Evolutionary conservation across 30 jellyfish, hydroid and myxozoan species (phyloP).

Genomic region (Hydractinia symbiolongicarpus): DNA sequence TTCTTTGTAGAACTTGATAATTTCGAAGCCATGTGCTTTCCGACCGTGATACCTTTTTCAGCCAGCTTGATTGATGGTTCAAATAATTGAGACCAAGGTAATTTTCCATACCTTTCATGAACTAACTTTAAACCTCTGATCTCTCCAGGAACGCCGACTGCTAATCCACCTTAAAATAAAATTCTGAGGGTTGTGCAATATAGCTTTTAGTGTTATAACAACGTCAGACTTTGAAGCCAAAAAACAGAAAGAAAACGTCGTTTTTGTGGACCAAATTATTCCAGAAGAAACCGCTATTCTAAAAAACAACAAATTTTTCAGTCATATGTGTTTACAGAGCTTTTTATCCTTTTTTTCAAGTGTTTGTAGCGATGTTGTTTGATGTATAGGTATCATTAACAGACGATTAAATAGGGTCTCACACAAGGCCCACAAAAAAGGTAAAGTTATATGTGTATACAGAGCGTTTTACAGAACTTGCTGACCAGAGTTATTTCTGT

Average conservation of each 20-base stretch:
- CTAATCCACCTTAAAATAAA: conserved; percentile 36
- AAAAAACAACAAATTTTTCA: background rate
- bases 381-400: too few species aligned
- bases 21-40: conserved; percentile 28
- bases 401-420: too few species aligned
- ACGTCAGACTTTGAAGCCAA: background rate
- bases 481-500: too few species aligned
- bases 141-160: conserved; percentile 66
- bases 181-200: background rate
- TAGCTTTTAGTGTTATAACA: background rate
- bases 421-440: too few species aligned
- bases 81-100: conserved; percentile 36
- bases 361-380: too few species aligned
- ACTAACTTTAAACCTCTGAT: conserved; percentile 35
- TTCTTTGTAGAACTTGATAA: conserved; percentile 12
- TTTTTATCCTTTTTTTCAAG: too few species aligned
- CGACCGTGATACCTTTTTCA: conserved; percentile 35
- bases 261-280: background rate
- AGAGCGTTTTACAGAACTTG: too few species aligned
- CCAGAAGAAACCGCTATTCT: background rate
- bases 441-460: too few species aligned
- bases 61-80: conserved; percentile 54
- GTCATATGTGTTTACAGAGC: background rate
- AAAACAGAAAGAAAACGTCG: too few species aligned
- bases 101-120: conserved; percentile 42